Evolutionary conservation across 2,113 vertebrate species (phyloP).

Genomic region (Acanthochromis polyacanthus): DNA sequence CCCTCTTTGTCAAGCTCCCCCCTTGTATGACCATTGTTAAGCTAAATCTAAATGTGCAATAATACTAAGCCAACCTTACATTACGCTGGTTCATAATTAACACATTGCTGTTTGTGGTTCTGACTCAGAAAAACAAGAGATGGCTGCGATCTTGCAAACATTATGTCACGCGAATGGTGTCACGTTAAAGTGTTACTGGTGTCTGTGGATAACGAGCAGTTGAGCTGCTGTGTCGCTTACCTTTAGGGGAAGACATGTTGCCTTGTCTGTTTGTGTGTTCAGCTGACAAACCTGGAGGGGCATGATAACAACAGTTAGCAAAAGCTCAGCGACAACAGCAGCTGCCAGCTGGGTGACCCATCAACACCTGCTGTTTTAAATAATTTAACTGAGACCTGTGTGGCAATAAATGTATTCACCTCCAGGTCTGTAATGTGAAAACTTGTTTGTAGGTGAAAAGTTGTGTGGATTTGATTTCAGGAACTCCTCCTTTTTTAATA

Average conservation of each 20-base stretch:
- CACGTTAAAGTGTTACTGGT: not conserved
- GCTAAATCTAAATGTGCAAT: not conserved
- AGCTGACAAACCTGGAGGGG: constrained; percentile 48
- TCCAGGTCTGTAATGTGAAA: constrained; percentile 16
- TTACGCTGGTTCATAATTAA: constrained; percentile 18
- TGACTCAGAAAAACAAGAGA: not conserved
- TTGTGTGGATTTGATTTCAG: constrained; percentile 44
- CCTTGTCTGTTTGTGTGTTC: constrained; percentile 50
- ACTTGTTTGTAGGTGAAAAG: not conserved
- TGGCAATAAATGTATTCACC: not conserved
- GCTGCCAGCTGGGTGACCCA: constrained; percentile 8
- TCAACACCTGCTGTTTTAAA: constrained; percentile 1
- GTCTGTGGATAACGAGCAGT: constrained; percentile 2
- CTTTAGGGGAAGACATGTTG: constrained; percentile 80
- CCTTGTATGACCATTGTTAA: not conserved
- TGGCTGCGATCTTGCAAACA: constrained; percentile 14
- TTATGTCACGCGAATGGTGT: not conserved
- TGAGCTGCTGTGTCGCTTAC: constrained; percentile 53
- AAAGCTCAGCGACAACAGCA: not conserved
- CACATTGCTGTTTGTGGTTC: not conserved
- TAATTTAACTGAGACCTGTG: not conserved
- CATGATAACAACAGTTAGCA: constrained; percentile 46
- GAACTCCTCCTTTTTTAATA: constrained; percentile 46
- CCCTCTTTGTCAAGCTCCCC: not conserved
- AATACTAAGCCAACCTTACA: constrained; percentile 7